Evolutionary conservation across 2,888 invertebrate species (phyloP), one percentile per base, ranked within the genome.

Genomic region (Auanema freiburgensis): DNA sequence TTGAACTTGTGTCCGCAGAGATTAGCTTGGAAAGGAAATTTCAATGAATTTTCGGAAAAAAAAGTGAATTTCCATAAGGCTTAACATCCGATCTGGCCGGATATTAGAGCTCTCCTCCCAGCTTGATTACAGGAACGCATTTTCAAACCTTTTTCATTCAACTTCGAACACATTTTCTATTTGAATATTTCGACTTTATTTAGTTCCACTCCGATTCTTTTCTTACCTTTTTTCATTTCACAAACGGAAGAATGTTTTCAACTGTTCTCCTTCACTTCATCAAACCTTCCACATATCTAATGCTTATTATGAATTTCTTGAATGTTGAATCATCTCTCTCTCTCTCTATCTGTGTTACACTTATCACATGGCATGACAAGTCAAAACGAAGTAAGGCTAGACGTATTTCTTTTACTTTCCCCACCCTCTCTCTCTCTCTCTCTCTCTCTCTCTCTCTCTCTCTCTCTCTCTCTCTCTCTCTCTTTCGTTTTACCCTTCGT

Each of bases 221-320:
- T 21, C 3, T 46, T 46, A 5, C 16, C 8, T 46, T 46, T 18
- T 46, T 46, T 6, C 8, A 18, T 46, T 46, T 21, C 16, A 46
- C 49, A 46, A 46, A 16, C 21, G 4, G 54, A 50, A 59, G 57
- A 58, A 33, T 33, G 33, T 33, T 33, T 33, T 33, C 8, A 33
- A 33, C 33, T 6, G 18, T 33, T 21, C 24, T 44, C 33, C 21
- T 4, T 43, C 1, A 51, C 25, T 18, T 14, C 12, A 51, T 12
- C 51, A 14, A 51, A 14, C 14, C 21, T 51, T 12, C 12, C 14
- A 49, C 33, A 33, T 33, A 8, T 33, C 33, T 5, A 16, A 51
- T 14, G 12, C 14, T 18, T 12, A 23, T 24, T 51, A 24, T 25
- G 21, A 42, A 43, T 33, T 44, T 57, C 16, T 21, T 11, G 10